Conservation (phyloP, 1,140 invertebrate species). For the Megathymus violae region DNA sequence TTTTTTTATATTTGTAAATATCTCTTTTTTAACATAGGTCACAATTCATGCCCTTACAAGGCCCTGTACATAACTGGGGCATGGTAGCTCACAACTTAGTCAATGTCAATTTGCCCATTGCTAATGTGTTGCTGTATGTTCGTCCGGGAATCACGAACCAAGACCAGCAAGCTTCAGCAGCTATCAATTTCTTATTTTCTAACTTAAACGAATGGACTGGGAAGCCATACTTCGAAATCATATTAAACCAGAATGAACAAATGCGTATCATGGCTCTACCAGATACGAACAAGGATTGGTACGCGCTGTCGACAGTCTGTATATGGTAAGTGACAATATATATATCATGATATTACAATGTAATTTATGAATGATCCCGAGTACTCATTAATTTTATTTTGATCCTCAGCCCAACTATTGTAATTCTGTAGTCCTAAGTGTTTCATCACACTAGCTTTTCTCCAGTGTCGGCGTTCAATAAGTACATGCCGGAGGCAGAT, state of each 20-base stretch:
- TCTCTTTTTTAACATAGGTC: slow-evolving; percentile 51
- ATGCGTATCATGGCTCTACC: slow-evolving; percentile 65
- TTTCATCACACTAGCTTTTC: too few relatives aligned
- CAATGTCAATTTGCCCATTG: slow-evolving; percentile 50
- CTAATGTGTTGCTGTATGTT: slow-evolving; percentile 51
- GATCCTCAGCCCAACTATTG: too few relatives aligned
- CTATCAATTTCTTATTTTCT: slow-evolving; percentile 57
- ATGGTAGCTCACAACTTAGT: slow-evolving; percentile 70
- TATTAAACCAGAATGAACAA: slow-evolving; percentile 52
- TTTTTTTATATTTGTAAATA: too few relatives aligned
- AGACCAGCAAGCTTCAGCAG: slow-evolving; percentile 52
- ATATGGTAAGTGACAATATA: slow-evolving; percentile 65
- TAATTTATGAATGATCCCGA: too few relatives aligned
- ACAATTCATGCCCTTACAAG: slow-evolving; percentile 45
- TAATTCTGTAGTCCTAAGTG: too few relatives aligned
- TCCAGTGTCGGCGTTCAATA: too few relatives aligned
- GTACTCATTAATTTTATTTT: too few relatives aligned
- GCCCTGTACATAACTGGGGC: slow-evolving; percentile 61
- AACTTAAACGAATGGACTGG: slow-evolving; percentile 60
- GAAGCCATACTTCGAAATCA: slow-evolving; percentile 52
- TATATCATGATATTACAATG: too few relatives aligned
- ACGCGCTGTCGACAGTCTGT: slow-evolving; percentile 60
- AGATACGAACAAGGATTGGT: slow-evolving; percentile 63
- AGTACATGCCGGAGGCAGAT: too few relatives aligned
- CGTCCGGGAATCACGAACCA: slow-evolving; percentile 50